phyloP scores from a whole-genome alignment of 2,888 invertebrate species.

The Lathronympha strigana region DNA sequence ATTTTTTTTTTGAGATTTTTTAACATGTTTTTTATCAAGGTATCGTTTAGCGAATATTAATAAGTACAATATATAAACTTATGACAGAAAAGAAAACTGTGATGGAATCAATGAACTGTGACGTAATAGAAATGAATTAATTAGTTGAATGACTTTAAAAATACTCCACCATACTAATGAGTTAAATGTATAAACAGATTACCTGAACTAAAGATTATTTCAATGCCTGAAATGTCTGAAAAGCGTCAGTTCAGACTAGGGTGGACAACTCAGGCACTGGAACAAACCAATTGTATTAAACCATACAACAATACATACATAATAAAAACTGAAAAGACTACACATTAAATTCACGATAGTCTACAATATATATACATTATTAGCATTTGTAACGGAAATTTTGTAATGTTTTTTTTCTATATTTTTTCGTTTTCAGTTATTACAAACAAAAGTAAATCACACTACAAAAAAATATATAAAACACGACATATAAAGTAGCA shows the following conservation, averaged over 20 bases:
- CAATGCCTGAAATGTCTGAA: conserved; percentile 54
- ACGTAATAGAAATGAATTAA: conserved; percentile 64
- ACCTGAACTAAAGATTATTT: conserved; percentile 52
- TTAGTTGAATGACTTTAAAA: conserved; percentile 61
- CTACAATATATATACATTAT: conserved; percentile 74
- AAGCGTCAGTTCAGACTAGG: conserved; percentile 36
- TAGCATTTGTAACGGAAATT: conserved; percentile 70
- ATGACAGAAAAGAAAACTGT: conserved; percentile 66
- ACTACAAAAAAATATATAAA: conserved; percentile 79
- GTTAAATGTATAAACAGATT: conserved; percentile 54
- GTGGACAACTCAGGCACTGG: conserved; percentile 59
- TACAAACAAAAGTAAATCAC: conserved; percentile 80
- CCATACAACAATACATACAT: conserved; percentile 61
- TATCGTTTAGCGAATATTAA: conserved; percentile 80
- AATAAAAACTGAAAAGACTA: conserved; percentile 69
- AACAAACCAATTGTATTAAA: conserved; percentile 57
- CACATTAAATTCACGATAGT: conserved; percentile 74
- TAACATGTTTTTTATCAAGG: conserved; percentile 64
- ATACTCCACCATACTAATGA: conserved; percentile 74
- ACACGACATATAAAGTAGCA: conserved; percentile 78
- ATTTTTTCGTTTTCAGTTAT: conserved; percentile 74
- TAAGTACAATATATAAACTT: conserved; percentile 81
- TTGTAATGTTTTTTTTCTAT: conserved; percentile 68
- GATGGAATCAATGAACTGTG: conserved; percentile 45
- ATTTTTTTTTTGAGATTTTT: conserved; percentile 73